A percentile compares a stretch with the other conserved stretches of the same genome.
phyloP scores from a whole-genome alignment of 2,113 vertebrate genomes.

The Pagrus major region DNA sequence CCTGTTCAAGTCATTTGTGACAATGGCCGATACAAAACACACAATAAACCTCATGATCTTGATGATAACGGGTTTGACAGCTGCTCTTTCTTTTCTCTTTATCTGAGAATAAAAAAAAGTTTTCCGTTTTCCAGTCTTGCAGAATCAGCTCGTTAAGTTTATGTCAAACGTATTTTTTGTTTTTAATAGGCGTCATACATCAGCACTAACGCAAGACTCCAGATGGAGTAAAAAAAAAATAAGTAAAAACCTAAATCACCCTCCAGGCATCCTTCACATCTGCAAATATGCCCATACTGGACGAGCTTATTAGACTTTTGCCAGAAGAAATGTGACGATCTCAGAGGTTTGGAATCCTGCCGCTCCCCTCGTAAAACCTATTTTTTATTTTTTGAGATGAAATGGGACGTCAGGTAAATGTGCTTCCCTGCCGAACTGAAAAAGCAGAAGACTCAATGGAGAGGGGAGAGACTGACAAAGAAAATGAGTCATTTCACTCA shows the following conservation, averaged over 20 bases:
- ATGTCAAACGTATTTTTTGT: neutral
- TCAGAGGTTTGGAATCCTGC: slow-evolving; percentile 12
- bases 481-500: neutral
- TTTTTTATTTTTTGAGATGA: neutral
- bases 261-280: neutral
- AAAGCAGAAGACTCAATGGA: neutral
- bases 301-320: slow-evolving; percentile 18
- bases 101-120: neutral
- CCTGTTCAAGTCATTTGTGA: neutral
- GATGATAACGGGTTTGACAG: neutral
- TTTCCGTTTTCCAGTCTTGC: neutral
- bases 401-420: neutral
- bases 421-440: neutral
- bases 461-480: neutral
- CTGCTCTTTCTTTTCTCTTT: neutral
- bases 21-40: neutral
- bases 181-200: neutral
- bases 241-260: neutral
- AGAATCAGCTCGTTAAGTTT: neutral
- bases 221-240: neutral
- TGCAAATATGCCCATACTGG: neutral
- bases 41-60: neutral
- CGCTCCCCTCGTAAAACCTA: slow-evolving; percentile 22
- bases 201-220: neutral
- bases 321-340: slow-evolving; percentile 27